phyloP scores from a whole-genome alignment of 2,113 vertebrate species.

The Trematocara variabile region DNA sequence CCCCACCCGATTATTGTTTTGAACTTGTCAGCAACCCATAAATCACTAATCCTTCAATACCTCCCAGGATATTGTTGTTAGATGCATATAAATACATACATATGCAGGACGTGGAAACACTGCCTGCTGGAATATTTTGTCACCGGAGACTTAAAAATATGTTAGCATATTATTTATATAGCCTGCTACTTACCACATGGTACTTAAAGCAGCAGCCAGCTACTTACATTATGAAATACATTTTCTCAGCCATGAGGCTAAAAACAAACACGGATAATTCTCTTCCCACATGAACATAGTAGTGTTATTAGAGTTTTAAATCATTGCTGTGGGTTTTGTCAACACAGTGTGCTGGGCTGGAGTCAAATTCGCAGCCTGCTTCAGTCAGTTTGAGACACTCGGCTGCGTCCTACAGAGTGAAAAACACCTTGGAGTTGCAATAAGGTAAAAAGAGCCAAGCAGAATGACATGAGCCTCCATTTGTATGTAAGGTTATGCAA shows the following conservation, averaged over 20 bases:
- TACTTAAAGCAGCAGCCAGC: not conserved
- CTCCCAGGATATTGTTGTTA: not conserved
- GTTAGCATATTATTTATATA: not conserved
- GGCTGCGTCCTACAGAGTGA: not conserved
- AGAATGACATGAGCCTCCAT: not conserved
- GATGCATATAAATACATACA: not conserved
- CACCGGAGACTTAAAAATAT: not conserved
- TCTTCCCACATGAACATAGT: not conserved
- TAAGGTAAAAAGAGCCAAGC: not conserved
- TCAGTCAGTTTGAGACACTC: not conserved
- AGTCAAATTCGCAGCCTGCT: not conserved
- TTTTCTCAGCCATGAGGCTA: not conserved
- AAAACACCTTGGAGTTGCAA: not conserved
- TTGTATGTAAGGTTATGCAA: not conserved
- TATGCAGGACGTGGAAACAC: not conserved
- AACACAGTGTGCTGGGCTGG: not conserved
- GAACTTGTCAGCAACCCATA: not conserved
- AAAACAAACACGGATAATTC: not conserved
- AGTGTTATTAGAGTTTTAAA: not conserved
- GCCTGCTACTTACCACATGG: not conserved
- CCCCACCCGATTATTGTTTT: not conserved
- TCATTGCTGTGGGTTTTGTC: not conserved
- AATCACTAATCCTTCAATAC: not conserved
- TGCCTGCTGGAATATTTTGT: not conserved
- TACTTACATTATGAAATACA: not conserved